Evolutionary conservation across 2,888 invertebrate genomes (phyloP).

Genomic region (Tanytarsus gracilentus): DNA sequence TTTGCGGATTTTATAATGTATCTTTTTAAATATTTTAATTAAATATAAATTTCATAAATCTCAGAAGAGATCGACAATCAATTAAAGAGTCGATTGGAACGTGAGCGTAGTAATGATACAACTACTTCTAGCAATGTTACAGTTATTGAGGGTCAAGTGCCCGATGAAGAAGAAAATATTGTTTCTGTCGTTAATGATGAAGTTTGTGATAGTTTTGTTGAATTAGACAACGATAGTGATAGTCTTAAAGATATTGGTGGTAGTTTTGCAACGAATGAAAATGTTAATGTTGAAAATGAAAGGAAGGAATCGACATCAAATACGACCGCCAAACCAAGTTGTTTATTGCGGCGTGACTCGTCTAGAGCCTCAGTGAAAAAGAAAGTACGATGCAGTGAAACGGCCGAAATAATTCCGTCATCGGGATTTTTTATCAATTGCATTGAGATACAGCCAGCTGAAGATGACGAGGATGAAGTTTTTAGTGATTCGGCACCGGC

Average conservation of each 20-base stretch:
- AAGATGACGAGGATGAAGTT: conserved; percentile 52
- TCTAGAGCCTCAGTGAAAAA: conserved; percentile 38
- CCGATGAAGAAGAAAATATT: background rate
- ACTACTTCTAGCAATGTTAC: conserved; percentile 18
- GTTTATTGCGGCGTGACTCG: conserved; percentile 14
- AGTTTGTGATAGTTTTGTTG: background rate
- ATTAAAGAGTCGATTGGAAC: conserved; percentile 23
- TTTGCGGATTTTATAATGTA: no score
- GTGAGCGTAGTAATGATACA: conserved; percentile 15
- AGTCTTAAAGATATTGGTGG: background rate
- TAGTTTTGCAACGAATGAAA: background rate
- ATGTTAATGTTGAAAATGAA: background rate
- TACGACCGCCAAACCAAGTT: background rate
- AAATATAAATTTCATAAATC: background rate
- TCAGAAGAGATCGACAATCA: conserved; percentile 19
- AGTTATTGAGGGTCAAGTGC: conserved; percentile 11
- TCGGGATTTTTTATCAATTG: conserved; percentile 34
- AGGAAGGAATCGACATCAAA: background rate
- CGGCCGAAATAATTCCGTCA: conserved; percentile 41
- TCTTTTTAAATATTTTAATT: background rate
- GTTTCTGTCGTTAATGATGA: background rate
- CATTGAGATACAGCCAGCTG: conserved; percentile 29
- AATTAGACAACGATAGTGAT: conserved; percentile 4
- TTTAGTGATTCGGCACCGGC: conserved; percentile 48
- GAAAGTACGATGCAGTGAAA: conserved; percentile 42